These are phyloP conservation scores for Apodemus agrarius DNA, from an alignment of 2,797 vertebrate genomes.

Conservation along the genomic window DNA sequence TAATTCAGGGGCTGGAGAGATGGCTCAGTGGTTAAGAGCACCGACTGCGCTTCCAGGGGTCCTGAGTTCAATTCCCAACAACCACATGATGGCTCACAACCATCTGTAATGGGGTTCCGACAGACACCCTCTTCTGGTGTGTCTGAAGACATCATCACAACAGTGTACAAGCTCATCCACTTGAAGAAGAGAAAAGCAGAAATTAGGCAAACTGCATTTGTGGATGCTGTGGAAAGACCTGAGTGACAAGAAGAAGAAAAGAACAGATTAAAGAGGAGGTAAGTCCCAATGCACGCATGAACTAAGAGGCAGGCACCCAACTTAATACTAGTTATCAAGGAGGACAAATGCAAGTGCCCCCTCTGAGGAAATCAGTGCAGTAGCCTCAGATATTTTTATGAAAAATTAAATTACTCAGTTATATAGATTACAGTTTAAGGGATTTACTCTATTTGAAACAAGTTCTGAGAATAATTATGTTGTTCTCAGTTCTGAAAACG, in stretches of 20 bases:
- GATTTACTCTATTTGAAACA: background rate
- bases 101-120: too few species aligned
- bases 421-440: background rate
- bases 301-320: background rate
- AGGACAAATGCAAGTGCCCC: background rate
- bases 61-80: too few species aligned
- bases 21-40: background rate
- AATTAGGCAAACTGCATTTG: conserved; percentile 32
- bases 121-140: too few species aligned
- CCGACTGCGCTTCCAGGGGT: too few species aligned
- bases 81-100: too few species aligned
- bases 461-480: background rate
- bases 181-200: conserved; percentile 4
- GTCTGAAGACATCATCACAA: too few species aligned
- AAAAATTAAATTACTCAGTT: conserved; percentile 37
- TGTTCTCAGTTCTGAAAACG: background rate
- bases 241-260: background rate
- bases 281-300: background rate
- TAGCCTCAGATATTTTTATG: background rate
- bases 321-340: background rate
- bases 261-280: background rate
- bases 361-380: background rate
- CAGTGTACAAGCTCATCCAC: background rate
- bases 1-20: background rate
- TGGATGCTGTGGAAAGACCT: background rate